phyloP scores from a whole-genome alignment of 2,113 vertebrate species.

The Zapornia atra region DNA sequence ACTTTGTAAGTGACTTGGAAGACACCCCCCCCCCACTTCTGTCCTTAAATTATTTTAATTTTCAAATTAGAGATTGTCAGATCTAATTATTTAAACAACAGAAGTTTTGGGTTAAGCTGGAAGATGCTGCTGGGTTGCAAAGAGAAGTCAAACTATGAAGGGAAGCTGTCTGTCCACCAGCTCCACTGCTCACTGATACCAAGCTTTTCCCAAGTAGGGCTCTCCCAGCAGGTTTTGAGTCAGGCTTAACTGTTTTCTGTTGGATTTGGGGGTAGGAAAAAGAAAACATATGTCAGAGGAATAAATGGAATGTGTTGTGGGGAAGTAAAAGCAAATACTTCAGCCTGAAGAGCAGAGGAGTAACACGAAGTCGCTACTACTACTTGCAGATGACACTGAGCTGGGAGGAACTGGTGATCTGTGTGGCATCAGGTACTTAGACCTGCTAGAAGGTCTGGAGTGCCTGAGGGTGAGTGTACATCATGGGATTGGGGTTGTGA shows the following conservation, averaged over 20 bases:
- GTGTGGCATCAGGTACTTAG: fast-evolving
- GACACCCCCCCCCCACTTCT: background rate
- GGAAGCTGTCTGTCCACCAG: background rate
- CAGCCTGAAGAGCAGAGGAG: background rate
- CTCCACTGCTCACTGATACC: background rate
- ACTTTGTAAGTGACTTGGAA: background rate
- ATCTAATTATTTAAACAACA: background rate
- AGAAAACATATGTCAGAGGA: background rate
- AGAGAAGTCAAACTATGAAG: background rate
- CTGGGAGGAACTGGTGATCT: no score
- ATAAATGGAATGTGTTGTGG: background rate
- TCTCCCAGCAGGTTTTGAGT: background rate
- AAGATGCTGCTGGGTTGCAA: background rate
- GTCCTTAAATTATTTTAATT: background rate
- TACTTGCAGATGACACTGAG: no score
- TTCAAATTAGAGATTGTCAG: background rate
- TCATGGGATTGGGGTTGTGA: no score
- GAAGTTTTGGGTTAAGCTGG: background rate
- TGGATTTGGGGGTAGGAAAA: background rate
- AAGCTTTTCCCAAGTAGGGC: background rate
- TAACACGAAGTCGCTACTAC: background rate
- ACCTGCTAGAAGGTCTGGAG: background rate
- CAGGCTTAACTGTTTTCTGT: background rate
- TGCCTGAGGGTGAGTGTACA: background rate
- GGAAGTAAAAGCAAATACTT: background rate